These are phyloP conservation scores for Ostrea edulis DNA, from an alignment of 1,140 invertebrate species.

Conservation along the genomic window DNA sequence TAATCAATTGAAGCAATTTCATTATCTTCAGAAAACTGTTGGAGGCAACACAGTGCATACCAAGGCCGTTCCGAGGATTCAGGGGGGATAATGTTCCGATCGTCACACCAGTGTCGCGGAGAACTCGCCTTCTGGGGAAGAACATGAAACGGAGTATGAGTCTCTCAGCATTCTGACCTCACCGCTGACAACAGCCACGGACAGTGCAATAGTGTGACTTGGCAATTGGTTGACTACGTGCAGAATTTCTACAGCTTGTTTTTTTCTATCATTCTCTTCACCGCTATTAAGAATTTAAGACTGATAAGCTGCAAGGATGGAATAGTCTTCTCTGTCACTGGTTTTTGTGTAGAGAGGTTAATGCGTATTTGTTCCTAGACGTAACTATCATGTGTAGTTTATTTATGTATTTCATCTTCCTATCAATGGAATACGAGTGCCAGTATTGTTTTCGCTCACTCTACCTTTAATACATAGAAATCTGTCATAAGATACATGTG, in stretches of 20 bases:
- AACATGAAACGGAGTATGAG: slow-evolving; percentile 84
- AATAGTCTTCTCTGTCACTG: neutral
- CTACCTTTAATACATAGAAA: neutral
- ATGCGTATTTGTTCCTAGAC: slow-evolving; percentile 6
- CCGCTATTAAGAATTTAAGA: neutral
- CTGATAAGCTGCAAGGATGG: neutral
- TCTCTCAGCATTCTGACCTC: slow-evolving; percentile 72
- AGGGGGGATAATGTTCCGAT: slow-evolving; percentile 28
- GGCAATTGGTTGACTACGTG: neutral
- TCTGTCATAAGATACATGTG: no score
- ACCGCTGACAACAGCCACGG: neutral
- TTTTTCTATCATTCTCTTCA: neutral
- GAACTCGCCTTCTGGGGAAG: slow-evolving; percentile 81
- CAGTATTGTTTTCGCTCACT: neutral
- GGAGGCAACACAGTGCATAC: slow-evolving; percentile 84
- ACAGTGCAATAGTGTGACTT: slow-evolving; percentile 14
- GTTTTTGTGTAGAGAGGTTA: neutral
- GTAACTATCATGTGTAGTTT: neutral
- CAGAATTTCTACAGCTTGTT: neutral
- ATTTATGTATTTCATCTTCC: neutral
- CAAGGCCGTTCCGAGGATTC: slow-evolving; percentile 72
- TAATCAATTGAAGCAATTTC: no score
- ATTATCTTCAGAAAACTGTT: slow-evolving; percentile 83
- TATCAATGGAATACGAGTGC: neutral
- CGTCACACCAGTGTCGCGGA: slow-evolving; percentile 68